Conservation (phyloP, 2,113 vertebrate species). For the Axis porcinus region DNA sequence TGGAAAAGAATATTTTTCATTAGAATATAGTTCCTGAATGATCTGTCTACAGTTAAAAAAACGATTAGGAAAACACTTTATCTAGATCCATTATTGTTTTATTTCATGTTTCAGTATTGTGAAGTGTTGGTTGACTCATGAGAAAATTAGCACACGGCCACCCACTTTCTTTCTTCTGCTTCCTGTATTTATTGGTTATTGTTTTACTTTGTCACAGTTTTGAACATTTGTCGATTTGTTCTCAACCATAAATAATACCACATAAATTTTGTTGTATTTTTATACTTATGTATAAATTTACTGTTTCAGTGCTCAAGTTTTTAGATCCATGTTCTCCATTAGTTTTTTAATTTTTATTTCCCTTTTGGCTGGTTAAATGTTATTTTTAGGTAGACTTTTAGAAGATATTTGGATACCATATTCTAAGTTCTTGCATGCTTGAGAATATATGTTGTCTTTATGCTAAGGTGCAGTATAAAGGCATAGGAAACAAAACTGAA, state of each 20-base stretch:
- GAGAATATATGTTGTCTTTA: not conserved
- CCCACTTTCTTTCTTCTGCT: not conserved
- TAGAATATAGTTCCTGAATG: not conserved
- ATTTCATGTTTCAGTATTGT: not conserved
- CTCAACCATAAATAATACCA: not conserved
- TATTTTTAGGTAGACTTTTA: not conserved
- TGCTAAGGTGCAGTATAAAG: not conserved
- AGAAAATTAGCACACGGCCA: not conserved
- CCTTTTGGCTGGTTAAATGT: not conserved
- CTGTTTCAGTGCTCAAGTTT: not conserved
- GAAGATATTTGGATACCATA: not conserved
- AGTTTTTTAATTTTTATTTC: not conserved
- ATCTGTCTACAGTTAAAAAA: not conserved
- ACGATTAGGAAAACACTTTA: not conserved
- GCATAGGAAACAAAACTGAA: not conserved
- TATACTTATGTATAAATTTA: not conserved
- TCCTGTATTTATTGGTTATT: constrained; percentile 1
- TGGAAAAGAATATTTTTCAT: not conserved
- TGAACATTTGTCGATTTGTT: constrained; percentile 11
- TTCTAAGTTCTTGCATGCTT: not conserved
- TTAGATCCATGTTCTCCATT: not conserved
- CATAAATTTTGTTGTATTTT: not conserved
- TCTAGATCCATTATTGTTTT: not conserved
- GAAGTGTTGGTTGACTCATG: not conserved
- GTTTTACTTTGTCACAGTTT: not conserved